Evolutionary conservation across 1,140 invertebrate genomes (phyloP), one percentile per base, ranked within the genome.

Genomic region (Drosophila bipectinata): DNA sequence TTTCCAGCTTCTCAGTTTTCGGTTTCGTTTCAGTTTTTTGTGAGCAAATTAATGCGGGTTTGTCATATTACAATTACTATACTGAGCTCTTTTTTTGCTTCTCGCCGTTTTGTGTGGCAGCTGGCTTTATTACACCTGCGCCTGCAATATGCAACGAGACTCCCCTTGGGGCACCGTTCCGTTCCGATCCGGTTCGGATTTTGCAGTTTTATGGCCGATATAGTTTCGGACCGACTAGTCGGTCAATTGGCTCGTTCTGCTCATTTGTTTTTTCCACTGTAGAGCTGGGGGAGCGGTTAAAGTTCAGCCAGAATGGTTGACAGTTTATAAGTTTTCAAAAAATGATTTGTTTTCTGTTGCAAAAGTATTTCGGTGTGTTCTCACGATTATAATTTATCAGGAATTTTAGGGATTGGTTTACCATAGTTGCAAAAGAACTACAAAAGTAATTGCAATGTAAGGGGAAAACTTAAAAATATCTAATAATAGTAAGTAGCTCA

Each of bases 51-150:
- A 85, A 85, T 88, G 75, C 76, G 58, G 66, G 60, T 77, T 77
- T 77, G 82, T 79, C 82, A 82, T 82, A 87, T 88, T 88, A 82
- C 69, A 87, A 87, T 88, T 83, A 87, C 83, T 64, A 28, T 28
- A 28, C 26, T 28, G 26, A 76, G 48, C 54, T 60, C 51, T 37
- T 37, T 37, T 37, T 69, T 64, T 57, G 52, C 61, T 54, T 3
- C 3, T 10, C 4, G 34, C 34, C 45, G 10, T 62, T 60, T 71
- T 71, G 21, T 41, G 37, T 63, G 63, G 51, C 78, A 67, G 82
- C 66, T 84, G 80, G 77, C 62, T 72, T 79, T 72, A 73, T 76
- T 87, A 79, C 82, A 85, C 83, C 82, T 85, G 82, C 77, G 54
- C 60, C 44, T 44, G 45, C 49, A 53, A 64, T 44, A 44, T 53